Evolutionary conservation across 1,140 invertebrate genomes (phyloP), one percentile per base, ranked within the genome.

Genomic region (Eriosoma lanigerum): DNA sequence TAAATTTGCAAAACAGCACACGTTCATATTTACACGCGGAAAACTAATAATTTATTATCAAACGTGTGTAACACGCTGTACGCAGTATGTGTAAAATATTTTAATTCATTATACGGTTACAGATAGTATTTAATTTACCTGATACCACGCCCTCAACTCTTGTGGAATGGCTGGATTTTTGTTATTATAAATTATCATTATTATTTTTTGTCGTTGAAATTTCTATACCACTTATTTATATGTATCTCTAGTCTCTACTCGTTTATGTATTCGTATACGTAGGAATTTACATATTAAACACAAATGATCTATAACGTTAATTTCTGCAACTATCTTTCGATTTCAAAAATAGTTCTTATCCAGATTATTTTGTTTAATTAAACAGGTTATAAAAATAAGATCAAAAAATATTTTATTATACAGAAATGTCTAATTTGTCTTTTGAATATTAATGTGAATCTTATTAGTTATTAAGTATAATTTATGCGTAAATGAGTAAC

Each of bases 321-420:
- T 26, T 73, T 29, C 17, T 46, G 17, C 52, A 29, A 50, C n/a
- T 60, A 60, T 52, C 70, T 19, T 5, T 2, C 10, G 24, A 24
- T 24, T 52, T 8, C 10, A 72, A 26, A 64, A 72, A 50, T 29
- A 46, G 32, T 38, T 4, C 32, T 26, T 72, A 72, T 8, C 32
- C 32, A 73, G 48, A 54, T 12, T 29, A 72, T n/a, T 72, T 9
- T n/a, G 24, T 73, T 73, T 12, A 54, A 75, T 75, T 75, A 56
- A 44, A 75, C 72, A 32, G 29, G 72, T 75, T 75, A 56, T 75
- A 10, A 21, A 75, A 32, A 75, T 56, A n/a, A n/a, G n/a, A n/a
- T n/a, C n/a, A n/a, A n/a, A n/a, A n/a, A n/a, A n/a, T n/a, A n/a
- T n/a, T n/a, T n/a, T n/a, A n/a, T n/a, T n/a, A n/a, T n/a, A n/a